Base-by-base conservation (phyloP, 2,797 vertebrate species). In the Labroides dimidiatus region DNA sequence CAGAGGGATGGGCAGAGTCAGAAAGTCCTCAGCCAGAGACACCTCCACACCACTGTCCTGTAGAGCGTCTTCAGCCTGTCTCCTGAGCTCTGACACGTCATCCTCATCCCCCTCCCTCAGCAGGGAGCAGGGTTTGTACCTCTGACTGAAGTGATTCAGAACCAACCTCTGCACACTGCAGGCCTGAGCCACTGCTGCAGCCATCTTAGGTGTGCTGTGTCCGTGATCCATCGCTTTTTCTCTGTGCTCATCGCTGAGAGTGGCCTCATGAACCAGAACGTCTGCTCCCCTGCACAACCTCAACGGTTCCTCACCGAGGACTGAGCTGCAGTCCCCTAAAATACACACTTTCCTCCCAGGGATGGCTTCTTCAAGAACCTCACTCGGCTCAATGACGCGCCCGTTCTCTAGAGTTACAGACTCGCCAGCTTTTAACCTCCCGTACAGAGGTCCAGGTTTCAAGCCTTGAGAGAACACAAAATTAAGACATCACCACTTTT, bases 71-170 rank as follows among this genome's bases (percentile, higher is more conserved):
- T 97, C 95, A 0, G 97, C 96, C 85, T 98, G 95, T 42, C 85
- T 93, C 88, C 88, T 91, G 12, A 98, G 93, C 61, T 94, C 87
- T 0, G 64, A 48, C 15, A 95, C 60, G 0, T 93, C 89, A 0
- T 96, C 93, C 3, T 88, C 88, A 0, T 90, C 92, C 2, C 93
- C 95, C 1, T 94, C 94, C 2, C 64, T 91, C 11, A 73, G 69
- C 72, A 88, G 79, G 1, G 83, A 63, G 0, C 78, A 41, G 0
- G 96, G 95, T 61, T 94, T 96, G 75, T 97, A 98, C 15, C 97
- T 81, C 89, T 99, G 97, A 77, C 97, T 98, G 85, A 99, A 97
- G 82, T 99, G 97, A 36, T 95, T 93, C 63, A 99, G 87, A 44
- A 96, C 93, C 83, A 99, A 89, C 20, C 44, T 90, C 15, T 39